Evolutionary conservation across 2,113 vertebrate genomes (phyloP), one percentile per base, ranked within the genome.

Genomic region (Myotis davidii): DNA sequence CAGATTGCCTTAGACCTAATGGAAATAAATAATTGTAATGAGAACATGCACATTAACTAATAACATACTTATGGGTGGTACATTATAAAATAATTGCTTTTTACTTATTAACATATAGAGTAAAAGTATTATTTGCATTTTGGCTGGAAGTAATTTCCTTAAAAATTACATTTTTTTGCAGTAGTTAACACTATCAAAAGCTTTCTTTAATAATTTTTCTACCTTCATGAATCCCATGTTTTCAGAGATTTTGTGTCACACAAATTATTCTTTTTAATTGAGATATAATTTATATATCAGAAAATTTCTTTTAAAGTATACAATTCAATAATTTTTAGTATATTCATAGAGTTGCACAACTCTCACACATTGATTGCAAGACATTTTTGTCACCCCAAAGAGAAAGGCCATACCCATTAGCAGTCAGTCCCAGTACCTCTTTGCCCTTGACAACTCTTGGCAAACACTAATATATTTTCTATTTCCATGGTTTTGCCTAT

Each of bases 71-170:
- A 69, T 70, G 37, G 12, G 23, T 59, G 27, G 11, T 84, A 61
- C 16, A 50, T 87, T 29, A 45, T 70, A 76, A 56, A 95, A 34
- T 27, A 90, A 48, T 96, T 89, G 69, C 18, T 94, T 85, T 83
- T 56, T 5, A 67, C 90, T 70, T 93, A 76, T 83, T 94, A 90
- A 64, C 70, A 95, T 77, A 27, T 4, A 86, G 45, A 96, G 27
- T 78, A 65, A 88, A 95, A 95, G 16, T 70, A 21, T 61, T 67
- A 84, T 82, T 94, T 95, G 42, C 21, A 21, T 59, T 90, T 88
- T 95, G n/a, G 52, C 25, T 92, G 3, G 17, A 81, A 93, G n/a
- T 67, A 78, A 79, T 72, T 72, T 90, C n/a, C 37, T 96, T 93
- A n/a, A 72, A 82, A 86, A 37, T 94, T 94, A 91, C 21, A 88